These are phyloP conservation scores for Aphis gossypii DNA, from an alignment of 1,140 invertebrate genomes.

Conservation along the genomic window DNA sequence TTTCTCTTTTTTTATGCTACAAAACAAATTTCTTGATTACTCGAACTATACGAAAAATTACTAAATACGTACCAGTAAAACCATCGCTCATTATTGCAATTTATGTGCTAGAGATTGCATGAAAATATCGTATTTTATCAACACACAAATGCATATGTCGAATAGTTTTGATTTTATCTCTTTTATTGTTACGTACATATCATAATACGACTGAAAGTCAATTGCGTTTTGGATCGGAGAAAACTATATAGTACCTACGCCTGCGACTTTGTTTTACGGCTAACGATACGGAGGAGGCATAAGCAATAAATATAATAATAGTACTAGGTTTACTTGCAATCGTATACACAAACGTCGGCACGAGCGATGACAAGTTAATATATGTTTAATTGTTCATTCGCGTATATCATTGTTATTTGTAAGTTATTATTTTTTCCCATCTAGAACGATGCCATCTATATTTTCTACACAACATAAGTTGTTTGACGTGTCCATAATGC, in stretches of 20 bases:
- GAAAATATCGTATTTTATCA: background rate
- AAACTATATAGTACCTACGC: background rate
- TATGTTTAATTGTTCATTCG: slow-evolving; percentile 31
- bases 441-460: background rate
- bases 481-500: slow-evolving; percentile 40
- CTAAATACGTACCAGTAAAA: background rate
- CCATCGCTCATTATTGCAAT: background rate
- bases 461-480: background rate
- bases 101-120: too few species aligned
- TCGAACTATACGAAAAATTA: too few species aligned
- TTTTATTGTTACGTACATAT: background rate
- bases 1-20: too few species aligned
- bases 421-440: background rate
- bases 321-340: background rate
- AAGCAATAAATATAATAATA: background rate
- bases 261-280: background rate
- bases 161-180: background rate
- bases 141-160: background rate
- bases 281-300: background rate
- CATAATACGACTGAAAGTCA: background rate
- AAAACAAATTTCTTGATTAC: too few species aligned
- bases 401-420: slow-evolving; percentile 33
- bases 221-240: background rate
- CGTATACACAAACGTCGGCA: slow-evolving; percentile 9
- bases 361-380: slow-evolving; percentile 46